phyloP scores from a whole-genome alignment of 2,113 vertebrate species.

The Hylia prasina region DNA sequence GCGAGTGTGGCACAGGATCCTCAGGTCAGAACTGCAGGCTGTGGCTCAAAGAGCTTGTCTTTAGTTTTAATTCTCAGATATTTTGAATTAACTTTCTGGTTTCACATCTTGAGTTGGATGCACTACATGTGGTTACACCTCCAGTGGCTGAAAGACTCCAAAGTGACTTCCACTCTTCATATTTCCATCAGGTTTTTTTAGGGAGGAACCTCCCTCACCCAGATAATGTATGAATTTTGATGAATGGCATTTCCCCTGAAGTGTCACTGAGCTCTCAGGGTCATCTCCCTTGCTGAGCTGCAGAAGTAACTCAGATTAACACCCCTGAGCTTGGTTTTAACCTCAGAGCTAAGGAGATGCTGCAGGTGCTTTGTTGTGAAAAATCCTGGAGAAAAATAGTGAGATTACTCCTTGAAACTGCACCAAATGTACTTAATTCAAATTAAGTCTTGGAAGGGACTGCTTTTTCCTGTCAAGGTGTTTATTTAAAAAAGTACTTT shows the following conservation, averaged over 20 bases:
- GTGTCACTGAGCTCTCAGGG: neutral
- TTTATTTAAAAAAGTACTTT: constrained; percentile 41
- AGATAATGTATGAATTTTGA: neutral
- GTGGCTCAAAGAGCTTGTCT: neutral
- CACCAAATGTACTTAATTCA: constrained; percentile 26
- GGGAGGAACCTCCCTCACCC: neutral
- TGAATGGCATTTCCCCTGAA: neutral
- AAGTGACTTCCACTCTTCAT: neutral
- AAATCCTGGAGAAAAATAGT: neutral
- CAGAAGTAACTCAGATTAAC: neutral
- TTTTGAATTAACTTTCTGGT: neutral
- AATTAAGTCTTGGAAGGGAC: constrained; percentile 27
- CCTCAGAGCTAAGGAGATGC: neutral
- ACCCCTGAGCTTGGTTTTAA: neutral
- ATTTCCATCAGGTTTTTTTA: neutral
- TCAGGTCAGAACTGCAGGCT: neutral
- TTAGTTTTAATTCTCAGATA: neutral
- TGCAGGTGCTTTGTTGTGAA: neutral
- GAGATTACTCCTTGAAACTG: neutral
- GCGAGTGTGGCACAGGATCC: rapidly evolving
- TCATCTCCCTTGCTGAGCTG: neutral
- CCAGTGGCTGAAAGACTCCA: neutral
- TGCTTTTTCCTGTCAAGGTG: constrained; percentile 21
- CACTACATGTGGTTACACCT: neutral
- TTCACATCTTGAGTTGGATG: rapidly evolving